Evolutionary conservation across 1,140 invertebrate genomes (phyloP), one percentile per base, ranked within the genome.

Genomic region (Trialeurodes vaporariorum): DNA sequence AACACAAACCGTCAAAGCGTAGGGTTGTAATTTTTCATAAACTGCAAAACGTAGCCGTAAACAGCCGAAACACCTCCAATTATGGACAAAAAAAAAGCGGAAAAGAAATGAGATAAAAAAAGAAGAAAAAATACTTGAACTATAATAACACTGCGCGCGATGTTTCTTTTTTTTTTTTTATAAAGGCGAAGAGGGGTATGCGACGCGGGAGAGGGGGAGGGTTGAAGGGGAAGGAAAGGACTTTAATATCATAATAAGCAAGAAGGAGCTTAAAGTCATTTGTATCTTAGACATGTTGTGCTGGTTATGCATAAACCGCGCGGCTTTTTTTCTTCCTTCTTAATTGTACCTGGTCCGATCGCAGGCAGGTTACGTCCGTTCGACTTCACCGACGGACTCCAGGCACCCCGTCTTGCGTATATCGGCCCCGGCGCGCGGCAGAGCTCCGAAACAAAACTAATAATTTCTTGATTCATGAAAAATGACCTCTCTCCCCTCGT

Each of bases 161-260:
- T n/a, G n/a, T n/a, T n/a, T n/a, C n/a, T n/a, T n/a, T n/a, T n/a
- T n/a, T n/a, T n/a, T n/a, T n/a, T n/a, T n/a, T n/a, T n/a, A n/a
- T n/a, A n/a, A n/a, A n/a, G n/a, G n/a, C n/a, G n/a, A n/a, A 49
- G 34, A 5, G 34, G 34, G 5, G 34, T 9, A 49, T 17, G 34
- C 34, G 17, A 5, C 34, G 34, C 34, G 17, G 34, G 17, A 17
- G 34, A 17, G n/a, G 34, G 5, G 34, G 5, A 49, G 34, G 34
- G n/a, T n/a, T n/a, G n/a, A n/a, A n/a, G n/a, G n/a, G n/a, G n/a
- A n/a, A n/a, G n/a, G n/a, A n/a, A n/a, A 49, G 17, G 34, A 49
- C 34, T 49, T 49, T 49, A 49, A 49, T 49, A 49, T 49, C 34
- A 49, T 49, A 49, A 49, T 49, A 49, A 49, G n/a, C 34, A 49